Conservation (phyloP, 2,113 vertebrate genomes). For the Calidris pugnax region DNA sequence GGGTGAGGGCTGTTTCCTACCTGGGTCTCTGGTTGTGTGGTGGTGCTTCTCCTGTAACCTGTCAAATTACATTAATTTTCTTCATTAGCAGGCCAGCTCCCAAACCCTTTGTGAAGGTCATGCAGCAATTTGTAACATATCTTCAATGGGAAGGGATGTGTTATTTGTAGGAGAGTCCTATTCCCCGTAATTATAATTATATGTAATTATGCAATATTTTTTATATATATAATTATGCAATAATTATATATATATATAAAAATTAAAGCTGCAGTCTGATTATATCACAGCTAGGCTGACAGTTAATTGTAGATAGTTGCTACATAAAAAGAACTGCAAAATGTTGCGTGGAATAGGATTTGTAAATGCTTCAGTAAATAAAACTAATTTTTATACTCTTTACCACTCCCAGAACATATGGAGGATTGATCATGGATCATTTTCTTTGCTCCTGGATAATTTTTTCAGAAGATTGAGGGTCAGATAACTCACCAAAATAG, state of each 20-base stretch:
- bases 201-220: not conserved
- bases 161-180: not conserved
- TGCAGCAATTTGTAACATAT: fast-evolving
- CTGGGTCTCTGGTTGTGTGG: fast-evolving
- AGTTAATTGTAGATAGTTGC: not conserved
- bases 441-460: not conserved
- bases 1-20: fast-evolving
- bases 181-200: not conserved
- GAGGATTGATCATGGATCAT: not conserved
- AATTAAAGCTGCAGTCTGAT: not conserved
- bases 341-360: not conserved
- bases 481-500: not conserved
- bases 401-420: fast-evolving
- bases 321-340: not conserved
- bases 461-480: not conserved
- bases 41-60: not conserved
- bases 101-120: not conserved
- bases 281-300: not conserved
- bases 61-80: fast-evolving
- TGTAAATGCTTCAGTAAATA: not conserved
- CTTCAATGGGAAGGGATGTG: not conserved
- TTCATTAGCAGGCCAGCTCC: not conserved
- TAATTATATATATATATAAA: not conserved
- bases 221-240: not conserved
- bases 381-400: not conserved